Evolutionary conservation across 2,888 invertebrate species (phyloP), one percentile per base, ranked within the genome.

Genomic region (Leucophenga maculata): DNA sequence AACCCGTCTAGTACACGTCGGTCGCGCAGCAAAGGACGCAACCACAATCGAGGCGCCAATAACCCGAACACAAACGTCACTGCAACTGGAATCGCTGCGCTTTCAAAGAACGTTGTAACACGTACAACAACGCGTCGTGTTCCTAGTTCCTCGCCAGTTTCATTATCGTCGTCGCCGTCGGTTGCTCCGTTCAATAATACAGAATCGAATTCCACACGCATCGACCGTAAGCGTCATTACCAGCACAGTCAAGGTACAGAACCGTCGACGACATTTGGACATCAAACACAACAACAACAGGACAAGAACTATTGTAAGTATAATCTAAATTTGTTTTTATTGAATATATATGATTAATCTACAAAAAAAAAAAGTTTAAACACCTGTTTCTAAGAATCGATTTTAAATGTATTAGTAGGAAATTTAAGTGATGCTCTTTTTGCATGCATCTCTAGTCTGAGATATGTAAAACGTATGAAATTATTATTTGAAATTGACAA

Each of bases 211-310:
- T 75, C 69, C 80, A 46, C 74, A 72, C 65, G 78, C 52, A 69
- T 74, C 65, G 78, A 77, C 70, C 85, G 85, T 11, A 86, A 84
- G 72, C 85, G 85, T 16, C 80, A 84, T 11, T 74, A 75, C 68
- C 72, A 72, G 26, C 69, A 22, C 71, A 72, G 46, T 39, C 65
- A 64, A 68, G 50, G 3, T 16, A n/a, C 22, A 20, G 62, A 18
- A 22, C 6, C 62, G 22, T 46, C 46, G 22, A 18, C 62, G 14
- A 18, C 11, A 20, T 20, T 48, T n/a, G 20, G 60, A 57, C 65
- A 68, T 55, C 54, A 70, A n/a, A n/a, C n/a, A 67, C 64, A 46
- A 46, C 20, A 69, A 62, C 18, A 69, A 31, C 67, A 11, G 39
- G 9, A 11, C 11, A 74, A 54, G 69, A 69, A 50, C 46, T 71